Evolutionary conservation across 2,113 vertebrate genomes (phyloP).

Genomic region (Acrocephalus arundinaceus): DNA sequence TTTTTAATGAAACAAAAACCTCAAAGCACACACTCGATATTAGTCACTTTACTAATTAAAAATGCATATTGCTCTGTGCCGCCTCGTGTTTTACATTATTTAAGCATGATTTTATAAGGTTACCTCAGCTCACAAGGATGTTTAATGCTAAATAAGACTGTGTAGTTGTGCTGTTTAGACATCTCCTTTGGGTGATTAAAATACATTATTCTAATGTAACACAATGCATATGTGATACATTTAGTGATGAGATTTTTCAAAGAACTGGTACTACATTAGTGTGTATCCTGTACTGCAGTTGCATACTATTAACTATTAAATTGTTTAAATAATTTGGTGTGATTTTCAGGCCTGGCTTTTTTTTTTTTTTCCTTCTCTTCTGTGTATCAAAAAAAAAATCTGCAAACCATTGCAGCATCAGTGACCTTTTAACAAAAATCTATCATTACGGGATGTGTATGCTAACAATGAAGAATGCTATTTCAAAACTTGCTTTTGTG

Average conservation of each 20-base stretch:
- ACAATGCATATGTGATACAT: constrained; percentile 85
- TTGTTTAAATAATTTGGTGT: constrained; percentile 80
- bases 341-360: constrained; percentile 59
- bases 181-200: constrained; percentile 91
- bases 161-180: constrained; percentile 87
- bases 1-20: constrained; percentile 99
- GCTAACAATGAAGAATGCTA: constrained; percentile 84
- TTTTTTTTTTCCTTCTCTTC: not conserved
- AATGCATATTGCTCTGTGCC: constrained; percentile 98
- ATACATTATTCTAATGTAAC: constrained; percentile 90
- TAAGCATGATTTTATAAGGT: constrained; percentile 92
- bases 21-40: constrained; percentile 99
- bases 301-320: constrained; percentile 78
- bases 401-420: constrained; percentile 73
- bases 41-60: constrained; percentile 99
- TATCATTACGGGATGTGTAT: constrained; percentile 78
- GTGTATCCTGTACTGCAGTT: constrained; percentile 67
- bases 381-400: constrained; percentile 53
- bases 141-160: constrained; percentile 95
- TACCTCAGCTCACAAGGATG: constrained; percentile 96
- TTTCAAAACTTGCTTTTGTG: constrained; percentile 86
- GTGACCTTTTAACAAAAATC: constrained; percentile 77
- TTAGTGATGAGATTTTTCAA: constrained; percentile 80
- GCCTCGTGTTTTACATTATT: constrained; percentile 96
- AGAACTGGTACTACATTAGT: constrained; percentile 68